Evolutionary conservation across 2,888 invertebrate genomes (phyloP), one percentile per base, ranked within the genome.

Genomic region (Drosophila prostipennis): DNA sequence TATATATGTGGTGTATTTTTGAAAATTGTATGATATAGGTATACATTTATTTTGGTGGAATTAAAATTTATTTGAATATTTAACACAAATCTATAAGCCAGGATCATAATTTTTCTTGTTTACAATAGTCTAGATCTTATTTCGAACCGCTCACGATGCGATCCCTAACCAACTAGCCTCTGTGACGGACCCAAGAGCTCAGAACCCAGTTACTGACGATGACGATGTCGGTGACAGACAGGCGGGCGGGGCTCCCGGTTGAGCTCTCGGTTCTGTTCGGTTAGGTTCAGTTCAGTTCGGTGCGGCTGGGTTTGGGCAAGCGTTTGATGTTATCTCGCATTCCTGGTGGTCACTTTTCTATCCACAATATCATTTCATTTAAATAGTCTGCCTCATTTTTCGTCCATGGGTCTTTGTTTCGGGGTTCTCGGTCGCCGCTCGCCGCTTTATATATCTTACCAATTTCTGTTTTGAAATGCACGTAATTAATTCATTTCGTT

Each of bases 331-430:
- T 88, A 88, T 88, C 88, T 89, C 73, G 67, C 79, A 88, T 88
- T 88, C 89, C 88, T 88, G 89, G 86, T 89, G 88, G 88, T 89
- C 88, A 88, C 88, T 89, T 89, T 88, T 88, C 88, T 86, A 88
- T 89, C 80, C 79, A 78, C 75, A 89, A 86, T 89, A 89, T 89
- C 89, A 88, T 86, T 88, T 88, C 81, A 86, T 80, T 89, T 89
- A 82, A 89, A 81, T 87, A 86, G 83, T 87, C 83, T 79, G 79
- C 69, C 72, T 72, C 60, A 63, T 70, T 63, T 70, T 59, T 55
- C 42, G 45, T 29, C 40, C 34, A 19, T 19, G 54, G 48, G 54
- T 49, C 48, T 67, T 14, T 56, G 49, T 49, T 37, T 43, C 19
- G 29, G 48, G 42, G 67, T 70, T 71, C 48, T 68, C 48, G 52